Base-by-base conservation (phyloP, 2,113 vertebrate species). In the Mobula birostris region DNA sequence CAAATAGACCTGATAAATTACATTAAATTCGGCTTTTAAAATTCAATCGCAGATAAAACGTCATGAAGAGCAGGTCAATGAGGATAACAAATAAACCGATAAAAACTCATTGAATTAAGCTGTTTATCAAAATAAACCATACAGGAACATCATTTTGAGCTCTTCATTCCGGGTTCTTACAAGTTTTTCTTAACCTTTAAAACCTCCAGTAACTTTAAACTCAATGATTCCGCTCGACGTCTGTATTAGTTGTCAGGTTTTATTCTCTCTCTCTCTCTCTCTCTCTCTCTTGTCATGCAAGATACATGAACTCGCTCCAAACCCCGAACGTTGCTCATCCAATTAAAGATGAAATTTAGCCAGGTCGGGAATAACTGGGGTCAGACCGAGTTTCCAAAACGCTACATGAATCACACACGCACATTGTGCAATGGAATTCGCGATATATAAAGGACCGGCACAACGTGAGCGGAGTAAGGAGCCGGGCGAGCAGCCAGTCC, bases 321-420 rank as follows among this genome's bases (percentile, higher is more conserved):
- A 90, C 29, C 58, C 58, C 61, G 1, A 66, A 90, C 61, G 17
- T 90, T 90, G 85, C 85, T 90, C 85, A 90, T 90, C 85, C 61
- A 90, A 90, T 90, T 90, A 90, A 63, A 66, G 85, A 90, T 32
- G 61, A 32, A 68, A 15, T 68, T 66, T 90, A 29, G 61, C 85
- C 85, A 66, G 61, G 61, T 90, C 85, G 61, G 61, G 56, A 90
- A 90, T 32, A 68, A 90, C 61, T 90, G 85, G 85, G 61, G 85
- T 66, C 61, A 90, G 85, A 27, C 14, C 29, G 61, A 29, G 58
- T 88, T 88, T 66, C 58, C 83, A 87, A 87, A 87, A 61, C 58
- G 56, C 83, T 90, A 17, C 3, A 63, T 90, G 85, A 90, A 90
- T 90, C 85, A 90, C 85, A 90, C 85, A 17, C 85, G 14, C 85